Percentiles rank a stretch among this genome's conserved stretches.
phyloP scores from a whole-genome alignment of 2,888 invertebrate genomes.

The Cosmia trapezina region DNA sequence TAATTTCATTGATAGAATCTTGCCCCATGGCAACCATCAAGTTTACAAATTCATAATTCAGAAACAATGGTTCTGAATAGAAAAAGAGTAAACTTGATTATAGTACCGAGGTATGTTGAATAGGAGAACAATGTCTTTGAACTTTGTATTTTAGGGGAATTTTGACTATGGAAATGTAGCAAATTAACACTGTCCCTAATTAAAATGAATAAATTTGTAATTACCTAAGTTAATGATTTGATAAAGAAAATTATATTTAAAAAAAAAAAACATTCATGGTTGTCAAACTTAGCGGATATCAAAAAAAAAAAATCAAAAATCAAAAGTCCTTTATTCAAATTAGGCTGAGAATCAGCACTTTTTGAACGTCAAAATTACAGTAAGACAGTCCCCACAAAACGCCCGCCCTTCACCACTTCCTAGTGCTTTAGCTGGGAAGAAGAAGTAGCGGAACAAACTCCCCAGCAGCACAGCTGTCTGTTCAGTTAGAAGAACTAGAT shows the following conservation, averaged over 20 bases:
- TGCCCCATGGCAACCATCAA: slow-evolving; percentile 8
- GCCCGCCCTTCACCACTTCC: no score
- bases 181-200: no score
- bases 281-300: no score
- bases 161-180: background rate
- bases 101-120: background rate
- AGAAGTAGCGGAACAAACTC: no score
- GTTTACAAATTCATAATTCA: slow-evolving; percentile 30
- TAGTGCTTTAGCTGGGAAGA: no score
- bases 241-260: background rate
- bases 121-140: slow-evolving; percentile 17
- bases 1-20: slow-evolving; percentile 27
- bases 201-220: background rate
- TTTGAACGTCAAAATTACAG: no score
- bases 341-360: no score
- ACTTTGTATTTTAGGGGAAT: background rate
- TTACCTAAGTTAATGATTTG: background rate
- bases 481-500: no score
- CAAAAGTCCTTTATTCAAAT: no score
- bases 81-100: slow-evolving; percentile 14
- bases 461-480: no score
- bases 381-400: no score
- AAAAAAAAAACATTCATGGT: background rate
- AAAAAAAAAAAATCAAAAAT: no score
- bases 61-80: slow-evolving; percentile 34